Conservation (phyloP, 1,140 invertebrate genomes). For the Lepidurus apus region DNA sequence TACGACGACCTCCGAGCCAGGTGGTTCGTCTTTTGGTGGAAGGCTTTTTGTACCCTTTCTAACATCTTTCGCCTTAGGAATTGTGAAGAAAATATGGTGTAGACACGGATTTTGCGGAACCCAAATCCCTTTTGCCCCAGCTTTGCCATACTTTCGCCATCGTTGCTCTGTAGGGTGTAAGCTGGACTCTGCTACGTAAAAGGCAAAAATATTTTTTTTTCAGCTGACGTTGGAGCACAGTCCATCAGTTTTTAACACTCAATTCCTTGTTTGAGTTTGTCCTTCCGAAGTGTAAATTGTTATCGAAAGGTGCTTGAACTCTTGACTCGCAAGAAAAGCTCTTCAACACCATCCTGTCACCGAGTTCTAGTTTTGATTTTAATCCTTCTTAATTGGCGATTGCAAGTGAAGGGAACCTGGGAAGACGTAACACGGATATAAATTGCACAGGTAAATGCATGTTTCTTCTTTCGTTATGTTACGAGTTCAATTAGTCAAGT, state of each 20-base stretch:
- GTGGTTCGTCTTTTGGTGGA: constrained; percentile 14
- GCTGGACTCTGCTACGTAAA: background rate
- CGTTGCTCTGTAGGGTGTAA: background rate
- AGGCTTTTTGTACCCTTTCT: background rate
- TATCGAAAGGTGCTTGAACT: constrained; percentile 10
- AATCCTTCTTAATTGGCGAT: background rate
- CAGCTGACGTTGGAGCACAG: background rate
- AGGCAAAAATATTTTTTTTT: background rate
- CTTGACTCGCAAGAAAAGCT: background rate
- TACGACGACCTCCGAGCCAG: constrained; percentile 17
- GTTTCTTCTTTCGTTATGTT: background rate
- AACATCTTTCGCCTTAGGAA: background rate
- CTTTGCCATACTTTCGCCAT: background rate
- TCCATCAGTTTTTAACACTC: background rate
- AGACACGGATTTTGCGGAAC: background rate
- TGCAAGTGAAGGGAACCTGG: background rate
- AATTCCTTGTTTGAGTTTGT: background rate
- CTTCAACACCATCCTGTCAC: background rate
- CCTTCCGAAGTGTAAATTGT: background rate
- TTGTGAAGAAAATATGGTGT: constrained; percentile 7
- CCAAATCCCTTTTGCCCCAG: background rate
- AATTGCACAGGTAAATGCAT: background rate
- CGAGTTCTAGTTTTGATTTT: background rate
- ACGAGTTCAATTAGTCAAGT: background rate
- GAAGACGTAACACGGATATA: background rate